Conservation (phyloP, 2,113 vertebrate genomes). For the Cyprinodon brontotheroides region DNA sequence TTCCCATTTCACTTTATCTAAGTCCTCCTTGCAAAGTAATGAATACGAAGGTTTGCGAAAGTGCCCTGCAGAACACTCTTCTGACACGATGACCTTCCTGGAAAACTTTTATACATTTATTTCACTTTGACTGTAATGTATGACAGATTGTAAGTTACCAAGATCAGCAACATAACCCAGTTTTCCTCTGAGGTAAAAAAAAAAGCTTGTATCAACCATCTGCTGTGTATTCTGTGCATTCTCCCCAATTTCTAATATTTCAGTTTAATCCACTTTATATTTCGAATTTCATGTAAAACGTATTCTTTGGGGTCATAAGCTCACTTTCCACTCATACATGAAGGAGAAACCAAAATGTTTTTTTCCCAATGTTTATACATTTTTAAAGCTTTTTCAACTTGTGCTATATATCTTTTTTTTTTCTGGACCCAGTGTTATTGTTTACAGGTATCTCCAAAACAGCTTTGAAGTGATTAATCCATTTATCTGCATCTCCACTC, state of each 20-base stretch:
- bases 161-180: neutral
- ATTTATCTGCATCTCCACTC: constrained; percentile 14
- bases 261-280: neutral
- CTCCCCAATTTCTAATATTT: neutral
- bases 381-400: constrained; percentile 14
- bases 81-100: neutral
- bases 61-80: constrained; percentile 2
- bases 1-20: constrained; percentile 8
- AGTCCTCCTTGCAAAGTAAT: constrained; percentile 10
- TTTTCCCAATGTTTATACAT: neutral
- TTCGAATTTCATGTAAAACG: neutral
- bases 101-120: neutral
- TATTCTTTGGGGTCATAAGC: neutral
- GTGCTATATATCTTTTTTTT: neutral
- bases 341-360: neutral
- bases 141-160: neutral
- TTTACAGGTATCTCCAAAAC: constrained; percentile 20
- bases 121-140: neutral
- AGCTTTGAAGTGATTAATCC: constrained; percentile 29
- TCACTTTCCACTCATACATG: neutral
- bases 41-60: constrained; percentile 26
- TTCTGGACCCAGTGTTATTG: neutral
- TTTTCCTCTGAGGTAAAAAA: neutral
- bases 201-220: neutral
- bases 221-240: neutral